Percentiles rank a stretch among this genome's conserved stretches.
These are phyloP conservation scores for Sebastes aleutianus DNA, from an alignment of 2,797 vertebrate genomes.

Conservation along the genomic window DNA sequence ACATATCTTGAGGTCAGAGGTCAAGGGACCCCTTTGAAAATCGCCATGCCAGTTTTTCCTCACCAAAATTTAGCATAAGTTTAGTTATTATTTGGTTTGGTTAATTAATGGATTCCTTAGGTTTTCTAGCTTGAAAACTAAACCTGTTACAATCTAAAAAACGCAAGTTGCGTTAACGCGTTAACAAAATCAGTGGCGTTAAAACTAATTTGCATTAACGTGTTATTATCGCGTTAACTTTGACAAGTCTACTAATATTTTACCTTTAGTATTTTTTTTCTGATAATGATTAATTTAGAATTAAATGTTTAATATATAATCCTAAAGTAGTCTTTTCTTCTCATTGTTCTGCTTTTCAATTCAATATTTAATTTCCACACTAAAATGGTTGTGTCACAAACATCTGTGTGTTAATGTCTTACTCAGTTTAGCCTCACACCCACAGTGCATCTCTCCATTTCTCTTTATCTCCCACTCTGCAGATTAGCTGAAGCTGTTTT, in stretches of 20 bases:
- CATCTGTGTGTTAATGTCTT: conserved; percentile 19
- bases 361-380: not conserved
- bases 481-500: conserved; percentile 49
- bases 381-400: not conserved
- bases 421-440: conserved; percentile 21
- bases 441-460: conserved; percentile 15
- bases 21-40: too few relatives aligned
- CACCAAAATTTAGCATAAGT: accelerated
- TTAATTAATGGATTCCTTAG: too few relatives aligned
- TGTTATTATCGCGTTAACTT: too few relatives aligned
- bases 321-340: not conserved
- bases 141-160: too few relatives aligned
- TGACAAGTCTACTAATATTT: not conserved
- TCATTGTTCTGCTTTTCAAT: not conserved
- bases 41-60: too few relatives aligned
- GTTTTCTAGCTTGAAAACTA: too few relatives aligned
- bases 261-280: not conserved
- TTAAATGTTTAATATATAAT: not conserved
- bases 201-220: too few relatives aligned
- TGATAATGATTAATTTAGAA: not conserved
- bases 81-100: too few relatives aligned
- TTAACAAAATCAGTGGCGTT: too few relatives aligned
- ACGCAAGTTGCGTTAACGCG: accelerated
- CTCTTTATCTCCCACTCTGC: conserved; percentile 41
- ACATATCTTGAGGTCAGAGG: too few relatives aligned